Evolutionary conservation across 2,797 vertebrate genomes (phyloP).

Genomic region (Onychomys torridus): DNA sequence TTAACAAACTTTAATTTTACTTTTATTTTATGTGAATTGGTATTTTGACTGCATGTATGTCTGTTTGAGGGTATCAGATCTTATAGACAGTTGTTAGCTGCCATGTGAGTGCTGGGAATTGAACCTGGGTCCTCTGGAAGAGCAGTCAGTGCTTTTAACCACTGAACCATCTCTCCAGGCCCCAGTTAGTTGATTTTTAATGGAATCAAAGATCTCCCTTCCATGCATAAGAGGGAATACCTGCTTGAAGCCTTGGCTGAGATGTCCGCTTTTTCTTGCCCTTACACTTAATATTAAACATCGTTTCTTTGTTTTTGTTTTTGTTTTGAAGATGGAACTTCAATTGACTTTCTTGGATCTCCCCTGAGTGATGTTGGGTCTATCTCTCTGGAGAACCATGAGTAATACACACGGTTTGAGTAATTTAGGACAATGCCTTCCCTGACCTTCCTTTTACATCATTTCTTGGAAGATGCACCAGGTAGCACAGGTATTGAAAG

Average conservation of each 20-base stretch:
- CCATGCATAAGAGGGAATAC: neutral
- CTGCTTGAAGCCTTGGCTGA: neutral
- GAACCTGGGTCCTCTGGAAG: neutral
- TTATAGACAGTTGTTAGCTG: neutral
- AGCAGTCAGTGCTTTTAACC: neutral
- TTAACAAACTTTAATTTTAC: neutral
- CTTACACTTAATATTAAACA: neutral
- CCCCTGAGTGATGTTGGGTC: neutral
- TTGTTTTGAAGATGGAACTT: neutral
- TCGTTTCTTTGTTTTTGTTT: neutral
- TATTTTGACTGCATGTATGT: neutral
- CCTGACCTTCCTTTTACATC: neutral
- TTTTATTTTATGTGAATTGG: neutral
- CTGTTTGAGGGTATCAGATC: neutral
- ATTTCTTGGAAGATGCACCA: conserved; percentile 7
- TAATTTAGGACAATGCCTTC: neutral
- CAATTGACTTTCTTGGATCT: neutral
- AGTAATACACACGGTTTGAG: neutral
- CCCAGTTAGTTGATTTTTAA: neutral
- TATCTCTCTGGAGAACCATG: neutral
- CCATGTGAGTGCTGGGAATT: neutral
- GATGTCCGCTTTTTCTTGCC: neutral
- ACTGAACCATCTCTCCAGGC: neutral
- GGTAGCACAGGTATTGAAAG: neutral
- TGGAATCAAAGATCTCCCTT: neutral